These are phyloP conservation scores for Drosophila equinoxialis DNA, from an alignment of 1,140 invertebrate species.

Conservation along the genomic window DNA sequence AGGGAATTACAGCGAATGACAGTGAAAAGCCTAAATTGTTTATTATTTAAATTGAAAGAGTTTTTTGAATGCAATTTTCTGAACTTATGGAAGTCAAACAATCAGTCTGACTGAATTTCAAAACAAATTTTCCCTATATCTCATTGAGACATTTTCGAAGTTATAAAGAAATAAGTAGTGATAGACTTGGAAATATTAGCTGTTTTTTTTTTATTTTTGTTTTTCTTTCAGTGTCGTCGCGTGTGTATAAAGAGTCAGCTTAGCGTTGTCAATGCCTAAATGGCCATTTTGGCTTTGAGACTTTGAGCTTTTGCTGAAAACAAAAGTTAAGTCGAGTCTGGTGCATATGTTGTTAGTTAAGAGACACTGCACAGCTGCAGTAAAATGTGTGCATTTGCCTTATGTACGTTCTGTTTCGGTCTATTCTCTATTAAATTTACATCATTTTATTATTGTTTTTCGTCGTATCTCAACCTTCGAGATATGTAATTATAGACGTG, in stretches of 20 bases:
- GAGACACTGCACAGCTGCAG: not conserved
- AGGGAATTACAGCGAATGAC: no score
- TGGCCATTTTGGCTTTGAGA: not conserved
- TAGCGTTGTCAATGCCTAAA: constrained; percentile 3
- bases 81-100: no score
- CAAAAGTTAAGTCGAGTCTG: no score
- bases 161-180: no score
- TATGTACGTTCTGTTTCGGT: not conserved
- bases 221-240: not conserved
- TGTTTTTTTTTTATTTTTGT: no score
- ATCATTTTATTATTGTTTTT: not conserved
- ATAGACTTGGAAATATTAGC: no score
- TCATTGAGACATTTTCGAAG: no score
- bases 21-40: no score
- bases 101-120: no score
- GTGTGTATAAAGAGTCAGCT: not conserved
- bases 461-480: not conserved
- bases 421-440: constrained; percentile 4
- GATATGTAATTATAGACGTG: not conserved
- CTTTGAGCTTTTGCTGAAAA: not conserved
- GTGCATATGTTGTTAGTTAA: not conserved
- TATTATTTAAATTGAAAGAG: no score
- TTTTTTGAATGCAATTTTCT: no score
- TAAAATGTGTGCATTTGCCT: not conserved
- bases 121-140: no score